phyloP scores from a whole-genome alignment of 1,140 invertebrate genomes.

The Formica exsecta region DNA sequence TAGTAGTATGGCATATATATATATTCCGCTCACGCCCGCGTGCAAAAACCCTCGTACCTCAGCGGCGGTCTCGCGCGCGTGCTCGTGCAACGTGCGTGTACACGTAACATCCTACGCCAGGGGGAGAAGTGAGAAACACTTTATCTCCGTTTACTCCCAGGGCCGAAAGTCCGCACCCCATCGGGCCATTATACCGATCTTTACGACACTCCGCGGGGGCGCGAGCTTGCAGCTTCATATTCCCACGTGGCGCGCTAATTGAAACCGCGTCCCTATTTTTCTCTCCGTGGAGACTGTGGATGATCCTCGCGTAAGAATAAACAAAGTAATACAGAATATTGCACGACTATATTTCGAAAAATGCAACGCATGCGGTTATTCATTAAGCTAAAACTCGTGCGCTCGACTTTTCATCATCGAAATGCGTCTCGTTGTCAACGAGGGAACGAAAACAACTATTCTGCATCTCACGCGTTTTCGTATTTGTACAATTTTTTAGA shows the following conservation, averaged over 20 bases:
- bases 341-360: not conserved
- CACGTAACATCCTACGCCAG: slow-evolving; percentile 4
- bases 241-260: slow-evolving; percentile 68
- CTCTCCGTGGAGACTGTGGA: not conserved
- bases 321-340: not conserved
- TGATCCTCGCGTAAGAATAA: not conserved
- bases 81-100: slow-evolving; percentile 18
- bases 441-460: not conserved
- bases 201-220: slow-evolving; percentile 61
- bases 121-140: slow-evolving; percentile 62
- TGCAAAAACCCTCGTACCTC: slow-evolving; percentile 59
- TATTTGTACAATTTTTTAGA: not conserved
- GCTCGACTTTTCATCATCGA: slow-evolving; percentile 1
- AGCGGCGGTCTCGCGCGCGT: not conserved
- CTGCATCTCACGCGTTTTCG: not conserved
- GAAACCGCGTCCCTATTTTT: slow-evolving; percentile 70
- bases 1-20: not conserved
- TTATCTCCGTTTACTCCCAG: slow-evolving; percentile 57
- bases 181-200: slow-evolving; percentile 67
- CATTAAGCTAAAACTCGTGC: slow-evolving; percentile 12
- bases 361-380: not conserved
- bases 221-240: slow-evolving; percentile 49
- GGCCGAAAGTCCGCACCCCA: slow-evolving; percentile 54
- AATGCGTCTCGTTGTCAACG: not conserved
- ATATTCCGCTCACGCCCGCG: slow-evolving; percentile 61